Base-by-base conservation (phyloP, 2,113 vertebrate genomes). In the Polypterus bichir region DNA sequence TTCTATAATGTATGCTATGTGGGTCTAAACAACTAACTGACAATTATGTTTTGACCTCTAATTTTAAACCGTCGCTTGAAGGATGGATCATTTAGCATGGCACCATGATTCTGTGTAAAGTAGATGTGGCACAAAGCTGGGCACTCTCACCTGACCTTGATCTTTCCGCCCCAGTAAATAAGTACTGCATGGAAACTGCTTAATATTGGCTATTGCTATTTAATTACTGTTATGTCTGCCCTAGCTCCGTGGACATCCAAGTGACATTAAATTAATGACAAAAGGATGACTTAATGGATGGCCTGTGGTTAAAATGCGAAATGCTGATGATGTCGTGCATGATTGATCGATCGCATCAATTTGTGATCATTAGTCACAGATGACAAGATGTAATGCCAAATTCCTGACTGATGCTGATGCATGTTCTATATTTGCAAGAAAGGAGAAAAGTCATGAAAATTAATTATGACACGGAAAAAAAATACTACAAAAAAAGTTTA, bases 391-490 rank as follows among this genome's bases (percentile, higher is more conserved):
- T 61, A 67, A 61, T 44, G 69, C 59, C 5, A 54, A 64, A 66
- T 70, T 75, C 63, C 47, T 65, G 64, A 77, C 64, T 47, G 73
- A 74, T 59, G 69, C 71, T 61, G 76, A 70, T 69, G 69, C 47
- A 47, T 44, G 44, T 11, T 44, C 27, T 57, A 27, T 49, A 48
- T 7, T 7, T 5, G 7, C 44, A 54, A 10, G n/a, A 27, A 27
- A 27, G 27, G 27, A 27, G 27, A 27, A 27, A 27, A 27, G 27
- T 27, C 27, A 9, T 9, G 3, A 47, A 49, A 60, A 6, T 5
- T 9, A 49, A 9, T 48, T 9, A 47, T 9, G 6, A 60, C 44
- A 52, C 27, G 4, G 49, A 9, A 11, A 2, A 51, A 44, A 44
- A 9, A 5, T 8, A 44, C 6, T 44, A 4, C 11, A 49, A 9